Base-by-base conservation (phyloP, 2,113 vertebrate species). In the Platichthys stellatus region DNA sequence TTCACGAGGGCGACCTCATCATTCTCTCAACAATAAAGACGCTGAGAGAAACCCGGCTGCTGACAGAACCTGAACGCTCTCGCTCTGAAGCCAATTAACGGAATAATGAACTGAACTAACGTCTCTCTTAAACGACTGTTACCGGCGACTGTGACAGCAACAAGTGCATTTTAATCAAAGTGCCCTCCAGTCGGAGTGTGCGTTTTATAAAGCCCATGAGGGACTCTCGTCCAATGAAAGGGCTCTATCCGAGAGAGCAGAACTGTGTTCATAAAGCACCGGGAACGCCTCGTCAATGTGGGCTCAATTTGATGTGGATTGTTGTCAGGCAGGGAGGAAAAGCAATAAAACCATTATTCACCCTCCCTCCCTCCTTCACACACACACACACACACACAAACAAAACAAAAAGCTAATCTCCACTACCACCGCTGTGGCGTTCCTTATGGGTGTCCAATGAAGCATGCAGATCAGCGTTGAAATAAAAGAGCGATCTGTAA, bases 121-220 rank as follows among this genome's bases (percentile, higher is more conserved):
- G 51, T 89, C 85, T 90, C 84, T 90, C 83, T 92, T 90, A 91
- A 92, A 93, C 61, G 70, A 86, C 84, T 83, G 80, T 88, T 83
- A 86, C 80, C 88, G 80, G 88, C 80, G 61, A 72, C 66, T 54
- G 80, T 86, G 86, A 90, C 88, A 85, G 86, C 84, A 24, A 81
- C 70, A 64, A 87, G 85, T 80, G 91, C 72, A 63, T 89, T 92
- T 90, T 93, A 93, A 93, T 94, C 91, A 90, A 92, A 91, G 88
- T 82, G 86, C 76, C 90, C 90, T 90, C 80, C 77, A 86, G 86
- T 92, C 87, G 92, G 87, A 51, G 47, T 40, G 80, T 73, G 84
- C 72, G 26, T 86, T 90, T 31, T 78, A 74, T 76, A 88, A 90
- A 89, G 83, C 88, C 86, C 83, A 70, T 11, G 64, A 76, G 86